Conservation (phyloP, 2,888 invertebrate species). For the Drosophila testacea region DNA sequence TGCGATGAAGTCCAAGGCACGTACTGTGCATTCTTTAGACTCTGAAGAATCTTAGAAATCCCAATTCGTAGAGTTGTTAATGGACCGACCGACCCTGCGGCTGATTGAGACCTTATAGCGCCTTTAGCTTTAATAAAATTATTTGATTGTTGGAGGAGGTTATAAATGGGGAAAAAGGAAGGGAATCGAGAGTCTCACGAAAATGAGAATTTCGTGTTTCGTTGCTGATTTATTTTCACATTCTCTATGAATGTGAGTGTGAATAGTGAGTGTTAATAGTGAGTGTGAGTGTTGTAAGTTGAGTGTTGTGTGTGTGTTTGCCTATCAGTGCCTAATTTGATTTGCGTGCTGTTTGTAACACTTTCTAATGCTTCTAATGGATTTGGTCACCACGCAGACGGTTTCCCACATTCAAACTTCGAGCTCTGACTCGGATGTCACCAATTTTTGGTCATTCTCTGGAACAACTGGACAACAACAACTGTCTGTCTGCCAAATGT, state of each 20-base stretch:
- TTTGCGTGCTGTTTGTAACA: constrained; percentile 64
- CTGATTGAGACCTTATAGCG: constrained; percentile 14
- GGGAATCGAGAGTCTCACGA: constrained; percentile 26
- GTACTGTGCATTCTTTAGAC: constrained; percentile 41
- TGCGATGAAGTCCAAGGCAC: constrained; percentile 36
- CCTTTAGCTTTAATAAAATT: constrained; percentile 13
- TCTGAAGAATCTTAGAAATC: constrained; percentile 14
- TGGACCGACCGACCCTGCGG: constrained; percentile 1
- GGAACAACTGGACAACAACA: constrained; percentile 5
- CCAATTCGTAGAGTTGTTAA: constrained; percentile 11
- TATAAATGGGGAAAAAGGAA: not conserved
- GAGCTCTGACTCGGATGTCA: constrained; percentile 52
- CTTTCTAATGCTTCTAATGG: constrained; percentile 67
- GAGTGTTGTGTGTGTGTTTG: constrained; percentile 3
- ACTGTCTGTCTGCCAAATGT: constrained; percentile 32
- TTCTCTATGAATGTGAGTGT: constrained; percentile 4
- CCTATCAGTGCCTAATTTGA: constrained; percentile 39
- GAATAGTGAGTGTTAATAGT: not conserved
- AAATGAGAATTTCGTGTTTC: constrained; percentile 40
- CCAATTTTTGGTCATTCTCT: constrained; percentile 30
- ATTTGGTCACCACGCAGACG: constrained; percentile 15
- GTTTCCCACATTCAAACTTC: constrained; percentile 26
- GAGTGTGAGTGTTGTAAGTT: constrained; percentile 1
- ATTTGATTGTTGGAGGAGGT: not conserved
- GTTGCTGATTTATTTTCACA: constrained; percentile 36